Evolutionary conservation across 2,113 vertebrate genomes (phyloP).

Genomic region (Spea multiplicata): DNA sequence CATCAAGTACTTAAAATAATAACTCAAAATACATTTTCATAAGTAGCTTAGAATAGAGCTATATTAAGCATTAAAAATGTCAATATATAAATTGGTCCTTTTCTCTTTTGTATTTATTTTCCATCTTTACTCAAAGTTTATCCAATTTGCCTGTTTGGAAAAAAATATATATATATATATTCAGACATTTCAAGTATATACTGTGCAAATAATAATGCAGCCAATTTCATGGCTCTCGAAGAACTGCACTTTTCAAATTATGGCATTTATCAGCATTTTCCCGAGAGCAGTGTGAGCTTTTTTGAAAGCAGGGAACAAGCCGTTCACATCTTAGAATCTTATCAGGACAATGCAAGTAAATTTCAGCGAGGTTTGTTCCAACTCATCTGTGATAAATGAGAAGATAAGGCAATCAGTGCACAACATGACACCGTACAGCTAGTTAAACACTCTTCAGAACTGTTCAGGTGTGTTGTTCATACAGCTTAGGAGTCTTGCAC

Average conservation of each 20-base stretch:
- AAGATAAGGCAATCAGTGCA: constrained; percentile 99
- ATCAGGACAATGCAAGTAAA: constrained; percentile 86
- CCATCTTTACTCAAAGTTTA: too few species aligned
- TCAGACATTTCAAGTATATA: too few species aligned
- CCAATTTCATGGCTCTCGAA: too few species aligned
- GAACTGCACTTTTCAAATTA: neutral
- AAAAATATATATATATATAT: too few species aligned
- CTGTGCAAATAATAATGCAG: too few species aligned
- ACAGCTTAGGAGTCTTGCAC: constrained; percentile 68
- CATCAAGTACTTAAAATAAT: too few species aligned
- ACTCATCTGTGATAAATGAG: constrained; percentile 99
- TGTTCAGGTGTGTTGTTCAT: constrained; percentile 84
- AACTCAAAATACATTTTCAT: too few species aligned
- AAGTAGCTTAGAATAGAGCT: too few species aligned
- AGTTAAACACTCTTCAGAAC: constrained; percentile 85
- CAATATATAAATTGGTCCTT: too few species aligned
- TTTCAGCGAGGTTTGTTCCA: constrained; percentile 99
- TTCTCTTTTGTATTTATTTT: too few species aligned
- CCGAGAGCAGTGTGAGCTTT: neutral
- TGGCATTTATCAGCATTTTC: neutral
- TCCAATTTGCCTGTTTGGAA: too few species aligned
- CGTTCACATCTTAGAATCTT: constrained; percentile 75
- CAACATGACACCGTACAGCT: constrained; percentile 83
- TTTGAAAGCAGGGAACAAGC: constrained; percentile 59
- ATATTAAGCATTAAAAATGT: too few species aligned